Percentiles rank a stretch among this genome's conserved stretches.
Evolutionary conservation across 2,113 vertebrate species (phyloP).

Genomic region (Sisor rabdophorus): DNA sequence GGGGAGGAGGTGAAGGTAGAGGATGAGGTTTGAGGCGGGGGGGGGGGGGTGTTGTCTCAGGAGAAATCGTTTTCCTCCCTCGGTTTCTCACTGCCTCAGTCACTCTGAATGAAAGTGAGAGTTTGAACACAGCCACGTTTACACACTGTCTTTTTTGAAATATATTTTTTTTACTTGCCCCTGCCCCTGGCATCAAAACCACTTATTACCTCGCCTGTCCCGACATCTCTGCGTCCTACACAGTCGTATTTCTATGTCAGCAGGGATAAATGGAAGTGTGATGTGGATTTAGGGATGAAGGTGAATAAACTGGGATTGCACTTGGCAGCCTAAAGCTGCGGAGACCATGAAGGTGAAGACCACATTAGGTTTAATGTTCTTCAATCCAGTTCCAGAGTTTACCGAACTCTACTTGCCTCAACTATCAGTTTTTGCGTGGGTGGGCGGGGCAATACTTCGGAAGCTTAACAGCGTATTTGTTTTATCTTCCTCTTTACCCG

Average conservation of each 20-base stretch:
- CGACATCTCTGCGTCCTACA: constrained; percentile 82
- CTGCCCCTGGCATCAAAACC: constrained; percentile 86
- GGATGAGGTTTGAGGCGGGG: constrained; percentile 49
- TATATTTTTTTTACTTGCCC: constrained; percentile 73
- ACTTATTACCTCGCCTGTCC: constrained; percentile 96
- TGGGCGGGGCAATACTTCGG: neutral
- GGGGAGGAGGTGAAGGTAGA: constrained; percentile 78
- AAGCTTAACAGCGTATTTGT: neutral
- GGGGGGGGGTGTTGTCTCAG: constrained; percentile 67
- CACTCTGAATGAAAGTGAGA: constrained; percentile 17
- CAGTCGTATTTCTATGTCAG: constrained; percentile 51
- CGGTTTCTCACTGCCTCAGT: constrained; percentile 29
- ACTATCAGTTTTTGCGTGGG: neutral
- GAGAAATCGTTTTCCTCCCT: constrained; percentile 65
- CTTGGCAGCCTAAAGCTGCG: neutral
- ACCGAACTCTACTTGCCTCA: neutral
- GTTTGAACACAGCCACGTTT: constrained; percentile 9
- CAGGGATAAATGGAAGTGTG: constrained; percentile 44
- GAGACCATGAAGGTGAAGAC: constrained; percentile 7
- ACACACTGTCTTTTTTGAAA: neutral
- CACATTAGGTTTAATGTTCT: constrained; percentile 1
- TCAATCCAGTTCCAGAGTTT: neutral
- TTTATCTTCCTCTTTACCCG: too few relatives aligned
- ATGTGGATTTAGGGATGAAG: constrained; percentile 40
- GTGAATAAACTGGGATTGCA: constrained; percentile 14